phyloP scores from a whole-genome alignment of 2,888 invertebrate genomes.

The Parascotia fuliginaria region DNA sequence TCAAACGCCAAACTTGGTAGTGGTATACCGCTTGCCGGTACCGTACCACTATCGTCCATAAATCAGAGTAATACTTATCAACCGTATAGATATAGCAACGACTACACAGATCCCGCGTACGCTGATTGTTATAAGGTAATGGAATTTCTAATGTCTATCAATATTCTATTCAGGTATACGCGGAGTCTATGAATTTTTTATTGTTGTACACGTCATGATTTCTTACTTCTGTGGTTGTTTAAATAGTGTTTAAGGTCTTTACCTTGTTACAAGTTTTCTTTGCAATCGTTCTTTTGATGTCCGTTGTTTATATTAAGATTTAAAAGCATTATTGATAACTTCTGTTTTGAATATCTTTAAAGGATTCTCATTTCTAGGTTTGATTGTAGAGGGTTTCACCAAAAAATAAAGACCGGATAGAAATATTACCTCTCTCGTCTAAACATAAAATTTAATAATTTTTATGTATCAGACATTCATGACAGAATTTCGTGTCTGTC shows the following conservation, averaged over 20 bases:
- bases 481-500: no score
- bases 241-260: not conserved
- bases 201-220: not conserved
- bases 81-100: constrained; percentile 88
- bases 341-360: no score
- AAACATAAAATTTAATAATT: no score
- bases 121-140: constrained; percentile 89
- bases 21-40: constrained; percentile 91
- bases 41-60: constrained; percentile 90
- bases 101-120: constrained; percentile 92
- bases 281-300: no score
- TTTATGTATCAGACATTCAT: no score
- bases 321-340: no score
- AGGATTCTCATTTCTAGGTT: no score
- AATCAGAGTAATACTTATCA: constrained; percentile 83
- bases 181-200: not conserved
- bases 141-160: constrained; percentile 39
- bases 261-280: no score
- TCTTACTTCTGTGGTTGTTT: not conserved
- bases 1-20: constrained; percentile 83
- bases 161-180: constrained; percentile 42
- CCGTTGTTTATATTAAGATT: no score
- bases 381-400: no score
- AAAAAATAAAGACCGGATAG: no score
- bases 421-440: no score